Base-by-base conservation (phyloP, 2,888 invertebrate genomes). In the Stegophylla sp. region DNA sequence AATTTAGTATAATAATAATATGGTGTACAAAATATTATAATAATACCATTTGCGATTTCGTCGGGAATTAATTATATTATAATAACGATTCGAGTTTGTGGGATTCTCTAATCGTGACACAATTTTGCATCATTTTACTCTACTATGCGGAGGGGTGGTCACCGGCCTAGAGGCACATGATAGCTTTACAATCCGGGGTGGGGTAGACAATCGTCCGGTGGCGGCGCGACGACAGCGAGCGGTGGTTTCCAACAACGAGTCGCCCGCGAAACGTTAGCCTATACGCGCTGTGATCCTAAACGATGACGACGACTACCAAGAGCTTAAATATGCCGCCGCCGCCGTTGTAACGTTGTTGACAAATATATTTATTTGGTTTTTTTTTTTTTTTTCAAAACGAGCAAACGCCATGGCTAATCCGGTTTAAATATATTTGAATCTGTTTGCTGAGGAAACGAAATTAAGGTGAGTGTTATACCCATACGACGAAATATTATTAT, bases 241-340 rank as follows among this genome's bases (percentile, higher is more conserved):
- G 63, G 63, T 63, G 63, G 69, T 77, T 77, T 59, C 59, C 67
- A 28, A 20, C 67, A 28, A 20, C 28, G 76, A 66, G 66, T 77
- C 69, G 67, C 43, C 43, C 56, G 67, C 56, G 69, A 61, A 77
- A 77, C 77, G 77, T 77, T 77, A 59, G 77, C 69, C 69, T 67
- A 69, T 77, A 67, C 69, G 67, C 59, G 59, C 28, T 17, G 77
- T 9, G 76, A 43, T 66, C 51, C 20, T 17, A 53, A 64, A 53
- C 76, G 61, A 28, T 20, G 66, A 61, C 13, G 26, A 64, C 28
- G 48, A 34, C 61, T 61, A 75, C 34, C 51, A 63, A 23, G 75
- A 43, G 43, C 66, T 76, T 45, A 67, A n/a, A 45, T 69, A 48
- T 45, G 67, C 15, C 20, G 67, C 15, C 28, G 15, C 15, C 23